phyloP scores from a whole-genome alignment of 2,888 invertebrate species.

The Escarpia spicata region DNA sequence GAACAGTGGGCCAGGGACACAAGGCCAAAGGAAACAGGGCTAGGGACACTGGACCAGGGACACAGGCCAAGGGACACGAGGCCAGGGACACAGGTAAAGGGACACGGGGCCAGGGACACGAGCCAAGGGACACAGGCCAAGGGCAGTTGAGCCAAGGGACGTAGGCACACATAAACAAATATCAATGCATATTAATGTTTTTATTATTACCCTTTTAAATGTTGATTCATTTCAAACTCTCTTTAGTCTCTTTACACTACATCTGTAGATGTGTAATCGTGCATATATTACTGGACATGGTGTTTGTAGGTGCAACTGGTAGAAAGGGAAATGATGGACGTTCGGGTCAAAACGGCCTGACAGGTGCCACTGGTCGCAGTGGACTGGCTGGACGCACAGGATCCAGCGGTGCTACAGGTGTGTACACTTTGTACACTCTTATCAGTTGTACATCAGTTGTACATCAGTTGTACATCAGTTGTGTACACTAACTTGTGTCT shows the following conservation, averaged over 20 bases:
- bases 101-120: too few relatives aligned
- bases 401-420: not conserved
- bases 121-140: too few relatives aligned
- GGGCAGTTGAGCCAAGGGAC: too few relatives aligned
- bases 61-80: too few relatives aligned
- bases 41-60: too few relatives aligned
- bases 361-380: not conserved
- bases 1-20: too few relatives aligned
- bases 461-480: not conserved
- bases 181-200: not conserved
- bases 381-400: not conserved
- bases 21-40: too few relatives aligned
- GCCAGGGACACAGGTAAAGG: too few relatives aligned
- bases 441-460: not conserved
- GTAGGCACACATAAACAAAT: not conserved
- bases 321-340: not conserved
- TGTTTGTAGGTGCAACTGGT: not conserved
- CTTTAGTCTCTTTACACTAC: not conserved
- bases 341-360: not conserved
- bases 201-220: not conserved
- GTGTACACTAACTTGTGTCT: not conserved
- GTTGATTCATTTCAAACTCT: not conserved
- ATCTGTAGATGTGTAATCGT: not conserved
- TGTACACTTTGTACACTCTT: not conserved
- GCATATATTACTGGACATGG: not conserved